Percentiles rank a stretch among this genome's conserved stretches.
Conservation (phyloP, 2,113 vertebrate genomes). For the Coregonus clupeaformis region DNA sequence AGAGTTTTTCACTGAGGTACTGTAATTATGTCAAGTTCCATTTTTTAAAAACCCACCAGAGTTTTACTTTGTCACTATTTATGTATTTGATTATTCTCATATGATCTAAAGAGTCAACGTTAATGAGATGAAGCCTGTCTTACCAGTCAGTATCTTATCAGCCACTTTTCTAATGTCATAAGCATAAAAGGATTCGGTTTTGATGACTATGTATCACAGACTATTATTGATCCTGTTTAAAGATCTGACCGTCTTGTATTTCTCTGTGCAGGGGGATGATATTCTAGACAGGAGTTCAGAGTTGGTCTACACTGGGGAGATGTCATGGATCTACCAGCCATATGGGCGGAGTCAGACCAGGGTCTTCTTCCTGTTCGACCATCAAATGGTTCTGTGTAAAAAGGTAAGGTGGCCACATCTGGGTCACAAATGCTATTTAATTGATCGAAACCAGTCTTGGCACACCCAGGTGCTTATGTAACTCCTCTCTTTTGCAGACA, state of each 20-base stretch:
- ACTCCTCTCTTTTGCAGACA: neutral
- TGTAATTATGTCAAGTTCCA: slow-evolving; percentile 3
- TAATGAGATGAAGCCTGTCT: neutral
- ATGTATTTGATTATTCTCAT: neutral
- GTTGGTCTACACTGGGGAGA: slow-evolving; percentile 88
- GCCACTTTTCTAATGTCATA: neutral
- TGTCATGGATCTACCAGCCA: slow-evolving; percentile 89
- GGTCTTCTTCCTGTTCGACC: slow-evolving; percentile 89
- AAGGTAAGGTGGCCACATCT: slow-evolving; percentile 69
- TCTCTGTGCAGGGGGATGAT: slow-evolving; percentile 79
- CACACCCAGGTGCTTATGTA: neutral
- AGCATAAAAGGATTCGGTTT: neutral
- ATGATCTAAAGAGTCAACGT: no score
- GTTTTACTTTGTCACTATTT: neutral
- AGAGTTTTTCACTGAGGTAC: neutral
- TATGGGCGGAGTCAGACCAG: slow-evolving; percentile 88
- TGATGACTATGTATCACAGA: no score
- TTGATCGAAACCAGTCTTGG: neutral
- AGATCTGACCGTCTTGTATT: slow-evolving; percentile 7
- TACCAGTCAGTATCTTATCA: neutral
- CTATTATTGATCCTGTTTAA: neutral
- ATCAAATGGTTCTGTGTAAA: slow-evolving; percentile 92
- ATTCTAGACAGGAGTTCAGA: slow-evolving; percentile 88
- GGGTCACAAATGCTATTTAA: neutral
- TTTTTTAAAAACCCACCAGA: neutral